phyloP scores from a whole-genome alignment of 2,113 vertebrate species.

The Phylloscopus trochilus region DNA sequence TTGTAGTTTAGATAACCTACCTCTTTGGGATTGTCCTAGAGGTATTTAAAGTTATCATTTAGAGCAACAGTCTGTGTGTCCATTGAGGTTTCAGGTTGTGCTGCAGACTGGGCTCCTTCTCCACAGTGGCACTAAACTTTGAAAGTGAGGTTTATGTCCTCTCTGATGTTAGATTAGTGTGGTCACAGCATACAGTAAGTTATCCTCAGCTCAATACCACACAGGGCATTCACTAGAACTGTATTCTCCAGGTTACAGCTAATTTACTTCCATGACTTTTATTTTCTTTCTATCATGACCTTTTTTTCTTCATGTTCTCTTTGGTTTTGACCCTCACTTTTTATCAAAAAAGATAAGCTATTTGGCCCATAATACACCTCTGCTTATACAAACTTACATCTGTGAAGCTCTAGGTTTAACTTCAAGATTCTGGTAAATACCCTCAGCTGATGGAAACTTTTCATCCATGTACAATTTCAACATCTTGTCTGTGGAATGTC shows the following conservation, averaged over 20 bases:
- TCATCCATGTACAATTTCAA: fast-evolving
- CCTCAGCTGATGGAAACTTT: background rate
- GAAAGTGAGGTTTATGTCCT: background rate
- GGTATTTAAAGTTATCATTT: background rate
- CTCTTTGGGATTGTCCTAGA: background rate
- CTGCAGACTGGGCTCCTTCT: background rate
- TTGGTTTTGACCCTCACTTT: background rate
- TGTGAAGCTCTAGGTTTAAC: background rate
- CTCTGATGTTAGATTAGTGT: background rate
- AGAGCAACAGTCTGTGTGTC: background rate
- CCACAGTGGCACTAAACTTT: background rate
- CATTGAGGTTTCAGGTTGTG: background rate
- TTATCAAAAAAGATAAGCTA: background rate
- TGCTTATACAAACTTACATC: background rate
- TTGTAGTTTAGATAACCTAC: background rate
- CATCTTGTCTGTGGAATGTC: background rate
- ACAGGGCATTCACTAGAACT: background rate
- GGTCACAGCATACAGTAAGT: background rate
- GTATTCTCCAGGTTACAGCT: background rate
- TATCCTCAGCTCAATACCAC: background rate
- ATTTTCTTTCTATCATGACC: background rate
- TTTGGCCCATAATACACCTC: background rate
- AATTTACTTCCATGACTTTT: background rate
- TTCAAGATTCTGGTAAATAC: background rate
- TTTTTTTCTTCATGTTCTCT: background rate